phyloP scores from a whole-genome alignment of 2,888 invertebrate species.

The Pherbina coryleti region DNA sequence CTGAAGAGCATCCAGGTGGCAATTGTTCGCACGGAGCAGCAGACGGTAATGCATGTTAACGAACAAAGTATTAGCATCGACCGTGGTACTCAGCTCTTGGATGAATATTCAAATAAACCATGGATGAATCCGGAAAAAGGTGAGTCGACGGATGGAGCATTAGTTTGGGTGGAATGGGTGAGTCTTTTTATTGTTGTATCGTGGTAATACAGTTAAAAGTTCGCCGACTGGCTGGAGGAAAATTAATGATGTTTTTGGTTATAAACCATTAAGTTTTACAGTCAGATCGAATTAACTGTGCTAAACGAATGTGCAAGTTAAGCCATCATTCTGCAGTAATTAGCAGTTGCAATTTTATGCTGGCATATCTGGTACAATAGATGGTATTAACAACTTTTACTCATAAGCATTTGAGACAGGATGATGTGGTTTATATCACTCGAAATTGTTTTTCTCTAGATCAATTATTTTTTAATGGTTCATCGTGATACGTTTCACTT shows the following conservation, averaged over 20 bases:
- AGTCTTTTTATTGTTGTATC: not conserved
- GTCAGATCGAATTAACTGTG: constrained; percentile 12
- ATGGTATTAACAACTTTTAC: too few relatives aligned
- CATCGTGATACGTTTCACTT: too few relatives aligned
- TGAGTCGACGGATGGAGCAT: constrained; percentile 62
- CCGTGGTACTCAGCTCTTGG: constrained; percentile 78
- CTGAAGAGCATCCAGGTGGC: constrained; percentile 90
- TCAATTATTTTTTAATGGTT: too few relatives aligned
- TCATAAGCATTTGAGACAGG: too few relatives aligned
- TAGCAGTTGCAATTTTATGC: too few relatives aligned
- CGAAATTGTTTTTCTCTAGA: too few relatives aligned
- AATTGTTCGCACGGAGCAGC: constrained; percentile 79
- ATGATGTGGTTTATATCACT: too few relatives aligned
- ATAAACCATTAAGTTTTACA: constrained; percentile 31
- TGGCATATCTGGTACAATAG: too few relatives aligned
- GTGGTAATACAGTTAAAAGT: not conserved
- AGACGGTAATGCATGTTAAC: constrained; percentile 86
- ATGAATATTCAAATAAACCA: constrained; percentile 86
- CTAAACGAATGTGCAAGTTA: not conserved
- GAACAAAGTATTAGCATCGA: constrained; percentile 79
- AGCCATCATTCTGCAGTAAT: not conserved
- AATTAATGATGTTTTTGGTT: constrained; percentile 25
- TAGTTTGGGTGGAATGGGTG: not conserved
- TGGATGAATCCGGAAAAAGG: constrained; percentile 87
- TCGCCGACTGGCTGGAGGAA: not conserved